phyloP scores from a whole-genome alignment of 2,888 invertebrate genomes.

The Spialia ferax region DNA sequence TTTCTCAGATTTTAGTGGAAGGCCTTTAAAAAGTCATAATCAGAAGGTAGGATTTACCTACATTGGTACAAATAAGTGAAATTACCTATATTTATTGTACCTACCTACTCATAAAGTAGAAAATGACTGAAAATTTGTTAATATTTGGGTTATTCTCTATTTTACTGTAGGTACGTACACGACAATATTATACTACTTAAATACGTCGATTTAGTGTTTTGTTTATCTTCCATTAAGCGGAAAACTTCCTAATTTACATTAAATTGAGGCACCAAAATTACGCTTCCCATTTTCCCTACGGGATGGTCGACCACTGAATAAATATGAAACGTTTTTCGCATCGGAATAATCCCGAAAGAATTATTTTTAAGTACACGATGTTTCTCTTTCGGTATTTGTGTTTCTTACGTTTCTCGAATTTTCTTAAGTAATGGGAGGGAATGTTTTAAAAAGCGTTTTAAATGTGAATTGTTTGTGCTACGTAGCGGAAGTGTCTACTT shows the following conservation, averaged over 20 bases:
- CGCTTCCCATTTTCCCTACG: conserved; percentile 11
- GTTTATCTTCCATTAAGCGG: conserved; percentile 43
- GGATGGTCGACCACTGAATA: conserved; percentile 27
- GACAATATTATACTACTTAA: too few relatives aligned
- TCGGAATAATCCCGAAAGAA: conserved; percentile 19
- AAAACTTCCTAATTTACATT: conserved; percentile 42
- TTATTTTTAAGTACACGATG: conserved; percentile 24
- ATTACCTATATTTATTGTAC: too few relatives aligned
- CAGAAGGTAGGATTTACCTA: too few relatives aligned
- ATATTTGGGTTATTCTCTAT: too few relatives aligned
- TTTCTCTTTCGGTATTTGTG: conserved; percentile 14
- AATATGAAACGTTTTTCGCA: conserved; percentile 29
- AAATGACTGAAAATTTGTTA: too few relatives aligned
- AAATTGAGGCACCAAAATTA: conserved; percentile 33
- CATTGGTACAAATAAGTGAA: too few relatives aligned
- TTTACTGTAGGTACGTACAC: too few relatives aligned
- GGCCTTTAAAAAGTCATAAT: too few relatives aligned
- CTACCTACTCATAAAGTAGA: too few relatives aligned
- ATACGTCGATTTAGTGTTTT: conserved; percentile 12
- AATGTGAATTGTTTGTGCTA: background rate
- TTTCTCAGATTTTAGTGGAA: too few relatives aligned
- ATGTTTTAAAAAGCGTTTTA: conserved; percentile 9
- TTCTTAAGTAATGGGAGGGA: conserved; percentile 1
- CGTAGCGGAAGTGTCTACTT: background rate
- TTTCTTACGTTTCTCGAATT: background rate